Percentiles rank a stretch among this genome's conserved stretches.
Conservation (phyloP, 2,888 invertebrate species). For the Ophraella communa region DNA sequence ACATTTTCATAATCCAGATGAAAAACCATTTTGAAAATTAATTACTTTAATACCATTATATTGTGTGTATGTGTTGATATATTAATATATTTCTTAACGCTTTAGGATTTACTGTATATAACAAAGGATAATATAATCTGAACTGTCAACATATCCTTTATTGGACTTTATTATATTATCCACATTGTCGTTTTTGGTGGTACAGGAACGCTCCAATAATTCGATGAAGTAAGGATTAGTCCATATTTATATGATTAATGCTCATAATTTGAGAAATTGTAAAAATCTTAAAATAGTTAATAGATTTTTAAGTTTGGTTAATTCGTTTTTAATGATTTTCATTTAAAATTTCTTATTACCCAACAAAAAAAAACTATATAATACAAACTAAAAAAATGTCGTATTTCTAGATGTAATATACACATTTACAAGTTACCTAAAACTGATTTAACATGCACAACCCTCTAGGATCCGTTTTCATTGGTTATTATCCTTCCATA, state of each 20-base stretch:
- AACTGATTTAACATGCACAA: not conserved
- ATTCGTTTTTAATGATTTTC: too few species aligned
- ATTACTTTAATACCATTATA: too few species aligned
- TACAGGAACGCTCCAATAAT: not conserved
- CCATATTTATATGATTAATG: too few species aligned
- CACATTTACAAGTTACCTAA: too few species aligned
- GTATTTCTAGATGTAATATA: not conserved
- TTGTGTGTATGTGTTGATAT: too few species aligned
- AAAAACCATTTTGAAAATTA: not conserved
- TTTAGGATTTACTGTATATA: not conserved
- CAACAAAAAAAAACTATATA: too few species aligned
- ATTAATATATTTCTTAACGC: not conserved
- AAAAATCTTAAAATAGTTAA: too few species aligned
- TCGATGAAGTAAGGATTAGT: too few species aligned
- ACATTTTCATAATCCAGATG: not conserved
- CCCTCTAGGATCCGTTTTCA: not conserved
- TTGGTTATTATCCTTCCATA: slow-evolving; percentile 3
- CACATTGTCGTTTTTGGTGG: not conserved
- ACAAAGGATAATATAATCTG: not conserved
- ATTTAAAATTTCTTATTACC: too few species aligned
- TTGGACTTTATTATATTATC: not conserved
- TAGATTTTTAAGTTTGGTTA: too few species aligned
- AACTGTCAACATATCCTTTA: not conserved
- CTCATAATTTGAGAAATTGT: too few species aligned
- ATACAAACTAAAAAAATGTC: not conserved